A percentile compares a stretch with the other conserved stretches of the same genome.
Evolutionary conservation across 2,113 vertebrate species (phyloP).

Genomic region (Gnathonemus echidnorhynchus): DNA sequence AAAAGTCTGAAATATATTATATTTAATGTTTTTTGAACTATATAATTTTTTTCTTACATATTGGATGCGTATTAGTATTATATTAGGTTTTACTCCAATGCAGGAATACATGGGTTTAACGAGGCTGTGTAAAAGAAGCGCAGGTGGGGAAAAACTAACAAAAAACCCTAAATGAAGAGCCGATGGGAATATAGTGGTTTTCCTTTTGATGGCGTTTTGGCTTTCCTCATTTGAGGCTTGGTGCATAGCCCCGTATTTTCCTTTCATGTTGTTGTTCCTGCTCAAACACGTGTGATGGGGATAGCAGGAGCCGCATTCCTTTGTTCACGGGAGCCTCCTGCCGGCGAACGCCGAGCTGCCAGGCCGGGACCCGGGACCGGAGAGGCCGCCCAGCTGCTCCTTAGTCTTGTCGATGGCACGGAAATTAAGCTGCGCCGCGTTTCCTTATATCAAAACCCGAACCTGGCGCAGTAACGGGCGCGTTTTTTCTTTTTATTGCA

Average conservation of each 20-base stretch:
- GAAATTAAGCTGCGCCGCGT: background rate
- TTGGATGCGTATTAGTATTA: background rate
- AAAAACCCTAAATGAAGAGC: background rate
- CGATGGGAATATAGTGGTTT: background rate
- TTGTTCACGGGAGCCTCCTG: conserved; percentile 36
- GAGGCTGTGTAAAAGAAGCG: background rate
- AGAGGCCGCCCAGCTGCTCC: background rate
- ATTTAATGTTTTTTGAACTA: background rate
- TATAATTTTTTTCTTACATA: background rate
- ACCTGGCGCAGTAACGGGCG: background rate
- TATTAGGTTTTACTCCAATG: background rate
- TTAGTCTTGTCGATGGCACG: background rate
- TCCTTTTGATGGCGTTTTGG: background rate
- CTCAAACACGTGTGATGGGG: conserved; percentile 41
- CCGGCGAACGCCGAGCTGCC: background rate
- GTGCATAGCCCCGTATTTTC: background rate
- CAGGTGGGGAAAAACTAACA: background rate
- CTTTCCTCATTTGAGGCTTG: background rate
- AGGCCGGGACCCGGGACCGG: conserved; percentile 1
- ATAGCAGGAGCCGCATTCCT: conserved; percentile 40
- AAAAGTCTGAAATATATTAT: background rate
- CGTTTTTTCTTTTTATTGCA: background rate
- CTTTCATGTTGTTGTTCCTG: conserved; percentile 30
- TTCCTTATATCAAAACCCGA: background rate
- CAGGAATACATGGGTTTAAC: background rate